Evolutionary conservation across 2,888 invertebrate genomes (phyloP), one percentile per base, ranked within the genome.

Genomic region (Dryobota labecula): DNA sequence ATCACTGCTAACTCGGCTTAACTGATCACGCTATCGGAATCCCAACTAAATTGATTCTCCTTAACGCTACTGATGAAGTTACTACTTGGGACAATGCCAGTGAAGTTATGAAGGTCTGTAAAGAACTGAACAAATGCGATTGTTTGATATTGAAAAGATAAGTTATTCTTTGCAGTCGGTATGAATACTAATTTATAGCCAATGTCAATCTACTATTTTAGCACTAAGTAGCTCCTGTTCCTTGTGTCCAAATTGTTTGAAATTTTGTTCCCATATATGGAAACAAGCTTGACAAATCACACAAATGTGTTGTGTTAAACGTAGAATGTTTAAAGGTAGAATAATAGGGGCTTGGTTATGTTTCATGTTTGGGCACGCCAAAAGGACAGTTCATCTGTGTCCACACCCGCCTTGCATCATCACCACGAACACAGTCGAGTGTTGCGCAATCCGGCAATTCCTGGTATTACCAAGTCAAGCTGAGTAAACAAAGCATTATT

Each of bases 401-500:
- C 91, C 91, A 93, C 92, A 93, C 89, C 88, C 81, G 74, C 76
- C 83, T 93, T 92, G 90, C 92, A 90, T 89, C 89, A 93, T 79
- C 75, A n/a, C n/a, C 81, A 83, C 78, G 82, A 80, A 85, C 85
- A 87, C 68, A 57, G 88, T 88, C 84, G 84, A 77, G 82, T 87
- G 80, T 94, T 94, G 91, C 92, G 93, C 87, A 94, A 94, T 89
- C 90, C 86, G 86, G 86, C 86, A 86, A 87, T 90, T 88, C 88
- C 88, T 89, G 77, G 84, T 87, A 89, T 87, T 86, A 86, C 84
- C 82, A 89, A 87, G 80, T 85, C 90, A 92, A 91, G 85, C 92
- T 94, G 93, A 91, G 87, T 90, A 92, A 93, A 93, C 87, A 90
- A 81, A 86, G 77, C 77, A 76, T 80, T 83, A 78, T 66, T 84